phyloP scores from a whole-genome alignment of 2,888 invertebrate species.

The Stenotaenia linearis region DNA sequence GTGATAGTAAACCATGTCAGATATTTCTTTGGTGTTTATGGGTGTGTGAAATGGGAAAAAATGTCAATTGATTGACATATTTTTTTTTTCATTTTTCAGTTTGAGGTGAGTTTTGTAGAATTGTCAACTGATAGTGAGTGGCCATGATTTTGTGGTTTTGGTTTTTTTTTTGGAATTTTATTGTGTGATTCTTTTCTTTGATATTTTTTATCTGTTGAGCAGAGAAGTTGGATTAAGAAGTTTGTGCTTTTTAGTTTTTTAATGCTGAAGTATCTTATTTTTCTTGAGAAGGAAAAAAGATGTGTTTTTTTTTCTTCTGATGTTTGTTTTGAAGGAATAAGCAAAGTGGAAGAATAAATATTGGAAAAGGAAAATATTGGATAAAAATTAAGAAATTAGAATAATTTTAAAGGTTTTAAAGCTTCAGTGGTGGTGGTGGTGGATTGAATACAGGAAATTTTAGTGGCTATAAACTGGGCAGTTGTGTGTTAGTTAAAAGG shows the following conservation, averaged over 20 bases:
- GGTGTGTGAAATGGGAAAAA: neutral
- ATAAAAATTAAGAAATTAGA: too few relatives aligned
- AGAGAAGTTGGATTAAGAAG: neutral
- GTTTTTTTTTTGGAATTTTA: neutral
- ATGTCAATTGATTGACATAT: constrained; percentile 21
- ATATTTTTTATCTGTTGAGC: neutral
- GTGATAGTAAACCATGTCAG: neutral
- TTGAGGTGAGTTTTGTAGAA: neutral
- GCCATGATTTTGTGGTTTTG: neutral
- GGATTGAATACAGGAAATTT: too few relatives aligned
- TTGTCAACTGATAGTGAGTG: constrained; percentile 18
- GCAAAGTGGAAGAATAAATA: too few relatives aligned
- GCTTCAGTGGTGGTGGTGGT: too few relatives aligned
- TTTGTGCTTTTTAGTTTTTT: neutral
- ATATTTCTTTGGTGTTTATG: neutral
- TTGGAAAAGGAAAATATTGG: too few relatives aligned
- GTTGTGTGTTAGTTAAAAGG: too few relatives aligned
- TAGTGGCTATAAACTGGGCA: too few relatives aligned
- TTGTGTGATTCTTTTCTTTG: neutral
- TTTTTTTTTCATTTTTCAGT: neutral
- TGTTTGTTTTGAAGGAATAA: too few relatives aligned
- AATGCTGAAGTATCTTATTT: neutral
- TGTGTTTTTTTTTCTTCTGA: too few relatives aligned
- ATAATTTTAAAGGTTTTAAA: too few relatives aligned
- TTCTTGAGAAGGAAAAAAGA: neutral